Evolutionary conservation across 2,113 vertebrate species (phyloP).

Genomic region (Lepisosteus osseus): DNA sequence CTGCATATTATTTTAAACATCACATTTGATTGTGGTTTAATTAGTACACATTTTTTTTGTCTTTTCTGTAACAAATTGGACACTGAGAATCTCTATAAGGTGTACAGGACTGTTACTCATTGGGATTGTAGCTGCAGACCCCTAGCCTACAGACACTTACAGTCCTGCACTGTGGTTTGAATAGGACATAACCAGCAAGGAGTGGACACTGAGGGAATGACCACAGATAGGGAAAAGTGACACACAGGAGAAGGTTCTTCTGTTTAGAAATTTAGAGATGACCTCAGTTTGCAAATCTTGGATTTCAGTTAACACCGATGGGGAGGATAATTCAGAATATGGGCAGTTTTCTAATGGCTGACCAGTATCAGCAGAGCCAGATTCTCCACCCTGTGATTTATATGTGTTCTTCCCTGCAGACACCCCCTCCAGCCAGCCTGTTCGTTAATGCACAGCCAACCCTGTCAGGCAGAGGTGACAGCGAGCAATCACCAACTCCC

Average conservation of each 20-base stretch:
- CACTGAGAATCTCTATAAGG: too few relatives aligned
- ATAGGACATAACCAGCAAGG: too few relatives aligned
- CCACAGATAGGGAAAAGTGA: too few relatives aligned
- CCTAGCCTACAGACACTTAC: too few relatives aligned
- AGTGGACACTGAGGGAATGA: too few relatives aligned
- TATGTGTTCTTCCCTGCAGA: background rate
- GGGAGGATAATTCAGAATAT: conserved; percentile 21
- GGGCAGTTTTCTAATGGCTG: conserved; percentile 31
- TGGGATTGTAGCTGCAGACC: too few relatives aligned
- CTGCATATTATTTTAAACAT: too few relatives aligned
- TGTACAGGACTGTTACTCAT: too few relatives aligned
- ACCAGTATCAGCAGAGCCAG: conserved; percentile 41
- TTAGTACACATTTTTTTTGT: too few relatives aligned
- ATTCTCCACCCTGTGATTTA: background rate
- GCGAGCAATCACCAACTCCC: background rate
- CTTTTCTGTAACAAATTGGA: too few relatives aligned
- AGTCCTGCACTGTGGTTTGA: too few relatives aligned
- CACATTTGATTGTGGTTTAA: too few relatives aligned
- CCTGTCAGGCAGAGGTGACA: background rate
- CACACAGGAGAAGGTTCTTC: background rate
- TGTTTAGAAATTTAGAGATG: conserved; percentile 2
- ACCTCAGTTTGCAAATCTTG: background rate
- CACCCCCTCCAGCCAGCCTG: conserved; percentile 1
- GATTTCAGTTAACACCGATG: background rate
- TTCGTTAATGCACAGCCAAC: background rate